Evolutionary conservation across 2,797 vertebrate species (phyloP), one percentile per base, ranked within the genome.

Genomic region (Chlorospingus semifuscus): DNA sequence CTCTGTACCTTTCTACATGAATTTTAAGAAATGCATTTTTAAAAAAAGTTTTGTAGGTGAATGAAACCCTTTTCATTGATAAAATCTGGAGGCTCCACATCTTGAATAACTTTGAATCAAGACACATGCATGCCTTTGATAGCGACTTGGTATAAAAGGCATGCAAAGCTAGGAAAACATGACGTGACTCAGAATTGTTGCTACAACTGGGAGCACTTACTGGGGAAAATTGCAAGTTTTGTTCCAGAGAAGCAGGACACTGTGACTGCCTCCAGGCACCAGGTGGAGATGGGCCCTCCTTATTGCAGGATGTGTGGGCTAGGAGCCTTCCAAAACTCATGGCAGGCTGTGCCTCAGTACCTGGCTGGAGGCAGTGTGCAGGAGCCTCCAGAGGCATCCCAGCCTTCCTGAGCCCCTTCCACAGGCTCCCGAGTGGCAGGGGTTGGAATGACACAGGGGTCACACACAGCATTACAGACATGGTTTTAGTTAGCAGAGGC

Each of bases 171-270:
- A 93, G 66, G 64, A 77, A 94, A 93, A 88, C 64, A 71, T 74
- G n/a, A 82, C 0, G 1, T 90, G 80, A 84, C 77, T 83, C 50
- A 74, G 80, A 90, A 77, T 41, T 87, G 36, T 66, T 94, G 70
- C 74, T 94, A 82, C 89, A 93, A 87, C 90, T 94, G 91, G 71
- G 59, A 93, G n/a, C 70, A 65, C 44, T 94, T 94, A 93, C 17
- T 32, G 41, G 15, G 27, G 49, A 85, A 94, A 94, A 83, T 7
- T 36, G 55, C 49, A 75, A 47, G 34, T 88, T 94, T 63, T 46
- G 23, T 70, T 96, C 60, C 77, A 90, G 68, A 50, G 71, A 74
- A 87, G 32, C 29, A 84, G 39, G 47, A 78, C 42, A 74, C 34
- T 90, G 42, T 0, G 1, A 36, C 66, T 89, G 74, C 66, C 74